phyloP scores from a whole-genome alignment of 1,140 invertebrate genomes.

The Saccostrea echinata region DNA sequence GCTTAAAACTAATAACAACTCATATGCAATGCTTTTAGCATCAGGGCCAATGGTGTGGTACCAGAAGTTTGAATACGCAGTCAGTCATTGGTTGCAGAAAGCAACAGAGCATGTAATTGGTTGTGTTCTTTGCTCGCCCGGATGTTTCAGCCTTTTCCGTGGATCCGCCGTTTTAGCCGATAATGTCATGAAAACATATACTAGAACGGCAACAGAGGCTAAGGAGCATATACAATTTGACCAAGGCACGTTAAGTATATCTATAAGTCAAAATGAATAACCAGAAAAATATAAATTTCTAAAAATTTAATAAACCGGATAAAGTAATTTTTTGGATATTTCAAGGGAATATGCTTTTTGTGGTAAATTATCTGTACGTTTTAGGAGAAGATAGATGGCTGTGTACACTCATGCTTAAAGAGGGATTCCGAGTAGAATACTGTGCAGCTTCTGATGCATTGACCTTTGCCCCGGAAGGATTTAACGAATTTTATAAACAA shows the following conservation, averaged over 20 bases:
- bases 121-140: conserved; percentile 72
- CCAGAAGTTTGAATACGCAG: conserved; percentile 74
- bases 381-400: conserved; percentile 85
- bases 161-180: conserved; percentile 69
- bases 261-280: no score
- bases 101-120: conserved; percentile 73
- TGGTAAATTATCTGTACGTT: conserved; percentile 5
- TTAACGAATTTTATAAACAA: conserved; percentile 85
- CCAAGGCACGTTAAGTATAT: conserved; percentile 79
- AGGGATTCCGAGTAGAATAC: conserved; percentile 84
- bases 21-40: not conserved
- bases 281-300: no score
- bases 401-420: conserved; percentile 83
- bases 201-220: conserved; percentile 81
- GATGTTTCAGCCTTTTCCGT: conserved; percentile 71
- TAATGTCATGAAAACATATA: conserved; percentile 73
- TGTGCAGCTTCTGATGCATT: conserved; percentile 84
- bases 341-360: no score
- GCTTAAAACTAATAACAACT: not conserved
- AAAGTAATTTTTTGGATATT: no score
- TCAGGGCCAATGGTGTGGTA: conserved; percentile 74
- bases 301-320: no score
- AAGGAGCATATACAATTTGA: conserved; percentile 84
- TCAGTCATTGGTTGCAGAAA: conserved; percentile 75
- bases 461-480: conserved; percentile 84